phyloP scores from a whole-genome alignment of 2,888 invertebrate genomes.

The Harpalus rufipes region DNA sequence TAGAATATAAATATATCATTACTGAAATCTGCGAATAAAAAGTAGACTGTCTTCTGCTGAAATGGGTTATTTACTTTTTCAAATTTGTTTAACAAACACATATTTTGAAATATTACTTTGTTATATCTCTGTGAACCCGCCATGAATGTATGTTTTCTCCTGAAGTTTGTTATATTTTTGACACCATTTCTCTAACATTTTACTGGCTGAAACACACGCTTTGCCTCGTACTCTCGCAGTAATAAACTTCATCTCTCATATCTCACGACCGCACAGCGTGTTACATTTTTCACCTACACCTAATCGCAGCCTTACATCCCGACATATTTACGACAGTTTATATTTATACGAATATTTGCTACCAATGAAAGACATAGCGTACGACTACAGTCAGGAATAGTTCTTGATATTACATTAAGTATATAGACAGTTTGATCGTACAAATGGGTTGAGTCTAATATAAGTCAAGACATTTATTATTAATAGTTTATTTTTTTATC shows the following conservation, averaged over 20 bases:
- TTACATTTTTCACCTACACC: slow-evolving; percentile 49
- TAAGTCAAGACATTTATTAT: too few species aligned
- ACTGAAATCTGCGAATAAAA: too few species aligned
- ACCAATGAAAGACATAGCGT: too few species aligned
- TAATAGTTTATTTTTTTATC: too few species aligned
- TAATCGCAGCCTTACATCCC: slow-evolving; percentile 19
- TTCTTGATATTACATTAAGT: too few species aligned
- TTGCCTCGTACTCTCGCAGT: not conserved
- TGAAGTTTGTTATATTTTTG: not conserved
- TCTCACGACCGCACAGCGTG: slow-evolving; percentile 43
- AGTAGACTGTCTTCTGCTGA: too few species aligned
- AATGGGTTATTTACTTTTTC: too few species aligned
- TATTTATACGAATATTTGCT: not conserved
- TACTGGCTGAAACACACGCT: not conserved
- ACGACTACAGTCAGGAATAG: too few species aligned
- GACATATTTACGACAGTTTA: not conserved
- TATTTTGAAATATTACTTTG: not conserved
- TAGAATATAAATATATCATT: too few species aligned
- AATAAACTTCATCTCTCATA: slow-evolving; percentile 23
- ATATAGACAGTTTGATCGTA: too few species aligned
- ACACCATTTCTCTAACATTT: not conserved
- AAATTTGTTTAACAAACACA: too few species aligned
- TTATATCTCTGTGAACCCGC: not conserved
- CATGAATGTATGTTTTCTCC: not conserved
- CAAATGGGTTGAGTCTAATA: too few species aligned